Evolutionary conservation across 2,797 vertebrate species (phyloP).

Genomic region (Bradypodion pumilum): DNA sequence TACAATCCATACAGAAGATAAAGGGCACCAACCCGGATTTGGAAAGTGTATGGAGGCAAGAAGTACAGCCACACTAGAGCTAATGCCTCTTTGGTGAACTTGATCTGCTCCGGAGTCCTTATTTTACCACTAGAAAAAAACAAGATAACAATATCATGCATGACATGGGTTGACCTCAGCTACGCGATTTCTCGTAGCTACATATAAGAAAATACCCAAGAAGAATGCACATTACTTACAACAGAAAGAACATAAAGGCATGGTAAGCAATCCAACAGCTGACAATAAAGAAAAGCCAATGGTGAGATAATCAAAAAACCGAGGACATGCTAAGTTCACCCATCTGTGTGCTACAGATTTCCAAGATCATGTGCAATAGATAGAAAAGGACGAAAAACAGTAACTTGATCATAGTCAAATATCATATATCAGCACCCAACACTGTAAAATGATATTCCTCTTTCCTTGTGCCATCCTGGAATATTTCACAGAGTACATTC

Average conservation of each 20-base stretch:
- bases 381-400: background rate
- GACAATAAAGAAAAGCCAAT: background rate
- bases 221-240: background rate
- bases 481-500: too few species aligned
- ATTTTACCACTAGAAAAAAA: constrained; percentile 78
- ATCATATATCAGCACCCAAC: background rate
- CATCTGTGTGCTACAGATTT: background rate
- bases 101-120: constrained; percentile 74
- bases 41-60: constrained; percentile 89
- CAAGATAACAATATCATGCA: background rate
- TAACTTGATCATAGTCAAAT: background rate
- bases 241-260: background rate
- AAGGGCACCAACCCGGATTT: constrained; percentile 91
- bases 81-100: constrained; percentile 81
- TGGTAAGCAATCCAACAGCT: background rate
- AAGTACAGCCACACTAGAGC: constrained; percentile 80
- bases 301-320: background rate
- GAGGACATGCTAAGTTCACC: background rate
- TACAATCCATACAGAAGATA: constrained; percentile 90
- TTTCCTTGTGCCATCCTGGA: too few species aligned
- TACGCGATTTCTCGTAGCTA: too few species aligned
- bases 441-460: too few species aligned
- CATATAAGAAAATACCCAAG: background rate
- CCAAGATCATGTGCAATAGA: background rate
- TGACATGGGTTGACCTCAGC: fast-evolving